Evolutionary conservation across 1,140 invertebrate genomes (phyloP), one percentile per base, ranked within the genome.

Genomic region (Penaeus japonicus): DNA sequence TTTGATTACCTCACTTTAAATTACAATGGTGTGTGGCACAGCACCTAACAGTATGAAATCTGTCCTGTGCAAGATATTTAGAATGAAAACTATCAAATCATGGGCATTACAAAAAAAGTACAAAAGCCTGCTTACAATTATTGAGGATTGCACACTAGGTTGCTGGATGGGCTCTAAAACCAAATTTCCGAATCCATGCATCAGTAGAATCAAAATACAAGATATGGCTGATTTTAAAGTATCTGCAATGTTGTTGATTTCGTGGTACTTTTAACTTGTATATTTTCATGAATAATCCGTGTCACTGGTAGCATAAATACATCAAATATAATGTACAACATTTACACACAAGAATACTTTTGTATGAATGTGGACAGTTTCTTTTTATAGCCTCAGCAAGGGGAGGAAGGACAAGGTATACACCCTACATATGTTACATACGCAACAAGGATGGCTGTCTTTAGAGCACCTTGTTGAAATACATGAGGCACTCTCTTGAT

Each of bases 91-190:
- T 78, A 85, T 77, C 70, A 57, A 78, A 54, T 53, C 53, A 82
- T 32, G 81, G 78, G 79, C 59, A 81, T 54, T 81, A 81, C 78
- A 87, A 87, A 70, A 87, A 81, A 79, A 87, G 85, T 87, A 87
- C 85, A 87, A 87, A 87, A 87, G 85, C 85, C 78, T 87, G 81
- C 85, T 87, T 87, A 87, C 62, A 87, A 47, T 81, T 73, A 77
- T 87, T 73, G 65, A 81, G 85, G 62, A 87, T 81, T 87, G 85
- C 85, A 87, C 85, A 70, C 78, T 80, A 81, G 65, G 85, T 81
- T 87, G 65, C 78, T 32, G 73, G 53, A 73, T 73, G 79, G 84
- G 77, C 79, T 79, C 59, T 54, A 73, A 57, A 79, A 30, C 27
- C 59, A 62, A 62, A 55, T 79, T 79, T 53, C 57, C 84, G 79